Conservation (phyloP, 2,888 invertebrate species). For the Baccha elongata region DNA sequence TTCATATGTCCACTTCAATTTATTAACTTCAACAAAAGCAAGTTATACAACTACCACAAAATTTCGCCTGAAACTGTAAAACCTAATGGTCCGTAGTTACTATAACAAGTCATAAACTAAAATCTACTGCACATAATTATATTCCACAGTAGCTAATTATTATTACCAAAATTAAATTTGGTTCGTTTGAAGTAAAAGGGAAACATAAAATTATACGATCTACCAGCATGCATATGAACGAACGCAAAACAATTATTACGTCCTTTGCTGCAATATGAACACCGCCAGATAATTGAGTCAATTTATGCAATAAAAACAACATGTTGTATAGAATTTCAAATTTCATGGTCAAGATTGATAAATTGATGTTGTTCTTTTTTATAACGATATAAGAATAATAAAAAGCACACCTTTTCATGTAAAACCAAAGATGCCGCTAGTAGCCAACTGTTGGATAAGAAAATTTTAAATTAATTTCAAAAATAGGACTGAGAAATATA, state of each 20-base stretch:
- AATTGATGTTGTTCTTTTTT: no score
- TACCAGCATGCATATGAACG: not conserved
- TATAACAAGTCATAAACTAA: not conserved
- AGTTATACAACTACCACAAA: slow-evolving; percentile 11
- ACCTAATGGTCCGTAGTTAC: slow-evolving; percentile 16
- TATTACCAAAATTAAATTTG: slow-evolving; percentile 31
- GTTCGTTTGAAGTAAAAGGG: no score
- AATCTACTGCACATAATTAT: not conserved
- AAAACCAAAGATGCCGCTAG: no score
- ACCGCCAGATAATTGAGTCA: not conserved
- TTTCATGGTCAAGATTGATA: not conserved
- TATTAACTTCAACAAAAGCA: slow-evolving; percentile 50
- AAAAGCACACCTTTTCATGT: no score
- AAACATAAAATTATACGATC: not conserved
- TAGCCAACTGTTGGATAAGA: no score
- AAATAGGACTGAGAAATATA: no score
- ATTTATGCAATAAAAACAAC: not conserved
- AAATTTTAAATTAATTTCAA: no score
- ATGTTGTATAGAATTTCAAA: not conserved
- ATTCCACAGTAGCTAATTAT: slow-evolving; percentile 34
- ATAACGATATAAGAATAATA: no score
- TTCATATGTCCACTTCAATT: no score
- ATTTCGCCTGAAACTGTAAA: slow-evolving; percentile 9
- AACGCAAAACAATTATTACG: no score
- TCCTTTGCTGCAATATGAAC: not conserved